phyloP scores from a whole-genome alignment of 2,888 invertebrate species.

The Lingula anatina region DNA sequence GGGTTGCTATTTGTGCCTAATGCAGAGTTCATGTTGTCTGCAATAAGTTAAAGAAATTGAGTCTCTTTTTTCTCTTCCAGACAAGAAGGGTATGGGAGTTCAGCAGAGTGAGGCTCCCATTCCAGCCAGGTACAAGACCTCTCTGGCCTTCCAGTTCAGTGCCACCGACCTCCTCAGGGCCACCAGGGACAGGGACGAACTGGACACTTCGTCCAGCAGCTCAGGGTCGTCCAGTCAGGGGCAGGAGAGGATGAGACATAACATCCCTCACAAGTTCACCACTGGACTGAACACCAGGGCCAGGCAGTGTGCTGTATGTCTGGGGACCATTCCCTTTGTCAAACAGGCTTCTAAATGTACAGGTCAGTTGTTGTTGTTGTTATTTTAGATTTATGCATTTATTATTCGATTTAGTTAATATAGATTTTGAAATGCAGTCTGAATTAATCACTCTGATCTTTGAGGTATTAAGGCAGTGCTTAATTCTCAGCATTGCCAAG shows the following conservation, averaged over 20 bases:
- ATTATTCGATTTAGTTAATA: too few species aligned
- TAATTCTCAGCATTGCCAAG: too few species aligned
- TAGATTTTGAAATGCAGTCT: too few species aligned
- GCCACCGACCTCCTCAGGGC: background rate
- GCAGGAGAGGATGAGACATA: conserved; percentile 60
- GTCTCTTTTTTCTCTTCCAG: too few species aligned
- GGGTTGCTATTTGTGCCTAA: too few species aligned
- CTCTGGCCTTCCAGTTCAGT: background rate
- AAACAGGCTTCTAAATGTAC: conserved; percentile 59
- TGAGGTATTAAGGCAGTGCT: too few species aligned
- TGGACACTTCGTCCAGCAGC: conserved; percentile 1
- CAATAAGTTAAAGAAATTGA: too few species aligned
- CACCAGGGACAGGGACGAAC: background rate
- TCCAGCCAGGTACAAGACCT: background rate
- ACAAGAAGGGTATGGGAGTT: too few species aligned
- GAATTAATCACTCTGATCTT: too few species aligned
- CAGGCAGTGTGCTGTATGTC: conserved; percentile 61
- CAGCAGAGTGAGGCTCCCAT: too few species aligned
- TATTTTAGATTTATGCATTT: too few species aligned
- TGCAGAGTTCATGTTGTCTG: too few species aligned
- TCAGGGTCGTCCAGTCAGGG: conserved; percentile 12
- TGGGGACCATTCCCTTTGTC: conserved; percentile 61
- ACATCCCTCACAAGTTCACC: conserved; percentile 62
- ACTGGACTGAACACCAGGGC: conserved; percentile 57
- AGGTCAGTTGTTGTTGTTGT: conserved; percentile 35